Evolutionary conservation across 2,888 invertebrate genomes (phyloP).

Genomic region (Junonia oenone): DNA sequence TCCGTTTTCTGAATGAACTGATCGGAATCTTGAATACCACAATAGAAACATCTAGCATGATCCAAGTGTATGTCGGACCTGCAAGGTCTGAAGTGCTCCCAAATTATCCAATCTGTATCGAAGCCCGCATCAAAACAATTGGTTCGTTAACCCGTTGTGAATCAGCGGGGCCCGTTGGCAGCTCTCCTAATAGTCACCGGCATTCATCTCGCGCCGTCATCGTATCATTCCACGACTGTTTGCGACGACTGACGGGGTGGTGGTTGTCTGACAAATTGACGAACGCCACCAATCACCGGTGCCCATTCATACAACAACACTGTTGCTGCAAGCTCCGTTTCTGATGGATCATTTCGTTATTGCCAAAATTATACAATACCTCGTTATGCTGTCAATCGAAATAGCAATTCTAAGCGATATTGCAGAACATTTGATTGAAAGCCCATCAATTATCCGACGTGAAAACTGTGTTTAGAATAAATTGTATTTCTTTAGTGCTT

Average conservation of each 20-base stretch:
- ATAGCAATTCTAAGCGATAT: neutral
- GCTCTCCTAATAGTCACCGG: conserved; percentile 70
- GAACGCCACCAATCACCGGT: conserved; percentile 41
- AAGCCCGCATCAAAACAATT: conserved; percentile 76
- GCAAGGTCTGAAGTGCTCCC: conserved; percentile 26
- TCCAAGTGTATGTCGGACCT: conserved; percentile 1
- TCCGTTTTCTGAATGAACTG: too few species aligned
- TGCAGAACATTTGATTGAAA: neutral
- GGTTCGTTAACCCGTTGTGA: conserved; percentile 69
- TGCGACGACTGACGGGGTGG: conserved; percentile 70
- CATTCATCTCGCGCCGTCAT: conserved; percentile 73
- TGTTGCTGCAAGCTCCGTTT: conserved; percentile 4
- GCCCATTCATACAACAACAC: conserved; percentile 26
- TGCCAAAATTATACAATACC: neutral
- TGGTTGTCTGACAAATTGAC: conserved; percentile 71
- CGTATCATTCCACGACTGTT: conserved; percentile 70
- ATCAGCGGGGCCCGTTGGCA: conserved; percentile 70
- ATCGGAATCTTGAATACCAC: neutral
- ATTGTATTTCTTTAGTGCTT: neutral
- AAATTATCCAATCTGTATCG: conserved; percentile 57
- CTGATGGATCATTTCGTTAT: neutral
- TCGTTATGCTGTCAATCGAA: neutral
- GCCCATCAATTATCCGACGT: neutral
- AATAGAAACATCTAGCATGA: neutral
- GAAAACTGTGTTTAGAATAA: neutral